Evolutionary conservation across 2,888 invertebrate genomes (phyloP), one percentile per base, ranked within the genome.

Genomic region (Isoperla grammatica): DNA sequence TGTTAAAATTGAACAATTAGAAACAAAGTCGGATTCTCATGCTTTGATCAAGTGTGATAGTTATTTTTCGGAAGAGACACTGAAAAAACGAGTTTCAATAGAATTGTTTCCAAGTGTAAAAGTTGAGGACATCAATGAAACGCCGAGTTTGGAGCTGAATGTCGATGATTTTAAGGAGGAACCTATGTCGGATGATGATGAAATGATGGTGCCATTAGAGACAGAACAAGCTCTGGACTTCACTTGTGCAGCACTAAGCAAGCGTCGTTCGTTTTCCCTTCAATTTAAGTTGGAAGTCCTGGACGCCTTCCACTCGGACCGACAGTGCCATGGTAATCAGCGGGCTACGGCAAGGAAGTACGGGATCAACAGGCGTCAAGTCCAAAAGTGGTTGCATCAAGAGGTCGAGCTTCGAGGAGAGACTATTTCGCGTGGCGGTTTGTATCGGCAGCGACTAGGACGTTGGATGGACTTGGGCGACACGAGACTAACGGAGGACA

Each of bases 361-460:
- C 64, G 74, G 74, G 58, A 77, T 78, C 57, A 78, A 78, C 66
- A 72, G 78, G 6, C 72, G 78, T 12, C 78, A 79, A 68, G 77
- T 79, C 29, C 78, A 78, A 63, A 78, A 78, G 65, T 78, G 79
- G 78, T 67, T 78, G 1, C 73, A 75, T 11, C 76, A 77, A 63
- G 77, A 77, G 63, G 65, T 67, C 9, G 71, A 74, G 8, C 69
- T 78, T 1, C 68, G 75, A 8, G 72, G 72, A 13, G 75, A 76
- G 61, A 65, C 66, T 11, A 60, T 64, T 6, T 64, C 54, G 17
- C 49, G 64, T 9, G 71, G 71, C 17, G 73, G 72, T 2, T 68
- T 70, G 45, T 69, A 70, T n/a, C 67, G 75, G n/a, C 75, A 75
- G 57, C 67, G 75, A 42, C 64, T 75, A 1, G 73, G 73, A 0